These are phyloP conservation scores for Smutsia temminckii DNA, from an alignment of 2,797 vertebrate genomes.

Conservation along the genomic window DNA sequence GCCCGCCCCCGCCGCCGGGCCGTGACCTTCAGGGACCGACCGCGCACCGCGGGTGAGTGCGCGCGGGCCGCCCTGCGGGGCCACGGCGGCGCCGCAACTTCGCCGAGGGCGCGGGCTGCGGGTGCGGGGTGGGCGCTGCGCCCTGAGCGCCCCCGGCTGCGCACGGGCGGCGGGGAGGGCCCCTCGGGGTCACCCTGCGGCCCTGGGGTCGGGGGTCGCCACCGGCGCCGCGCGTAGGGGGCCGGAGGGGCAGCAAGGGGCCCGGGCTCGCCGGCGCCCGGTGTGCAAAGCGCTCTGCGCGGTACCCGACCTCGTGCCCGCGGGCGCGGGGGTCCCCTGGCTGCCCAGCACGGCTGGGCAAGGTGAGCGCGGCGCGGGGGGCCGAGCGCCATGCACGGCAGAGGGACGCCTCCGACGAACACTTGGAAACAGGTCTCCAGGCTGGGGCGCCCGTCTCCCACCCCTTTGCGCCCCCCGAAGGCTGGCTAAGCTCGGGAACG, in stretches of 20 bases:
- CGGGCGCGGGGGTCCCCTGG: no score
- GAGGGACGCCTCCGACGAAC: neutral
- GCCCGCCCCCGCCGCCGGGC: constrained; percentile 68
- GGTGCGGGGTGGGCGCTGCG: neutral
- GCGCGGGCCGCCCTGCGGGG: neutral
- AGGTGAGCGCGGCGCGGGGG: neutral
- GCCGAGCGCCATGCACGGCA: neutral
- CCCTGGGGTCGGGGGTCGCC: neutral
- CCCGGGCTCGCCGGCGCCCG: neutral
- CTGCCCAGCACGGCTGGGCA: neutral
- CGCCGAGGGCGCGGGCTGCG: neutral
- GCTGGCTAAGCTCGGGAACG: neutral
- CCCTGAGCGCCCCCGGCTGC: neutral
- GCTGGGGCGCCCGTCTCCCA: neutral
- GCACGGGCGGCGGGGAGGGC: neutral
- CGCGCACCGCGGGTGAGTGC: constrained; percentile 91
- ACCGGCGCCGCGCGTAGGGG: neutral
- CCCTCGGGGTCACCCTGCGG: neutral
- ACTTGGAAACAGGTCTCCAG: neutral
- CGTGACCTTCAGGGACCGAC: constrained; percentile 86
- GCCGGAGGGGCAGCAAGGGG: neutral
- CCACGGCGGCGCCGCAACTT: neutral
- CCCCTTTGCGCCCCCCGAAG: neutral
- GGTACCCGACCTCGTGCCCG: no score
- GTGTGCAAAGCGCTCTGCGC: neutral